phyloP scores from a whole-genome alignment of 2,888 invertebrate genomes.

The Brachycybe producta region DNA sequence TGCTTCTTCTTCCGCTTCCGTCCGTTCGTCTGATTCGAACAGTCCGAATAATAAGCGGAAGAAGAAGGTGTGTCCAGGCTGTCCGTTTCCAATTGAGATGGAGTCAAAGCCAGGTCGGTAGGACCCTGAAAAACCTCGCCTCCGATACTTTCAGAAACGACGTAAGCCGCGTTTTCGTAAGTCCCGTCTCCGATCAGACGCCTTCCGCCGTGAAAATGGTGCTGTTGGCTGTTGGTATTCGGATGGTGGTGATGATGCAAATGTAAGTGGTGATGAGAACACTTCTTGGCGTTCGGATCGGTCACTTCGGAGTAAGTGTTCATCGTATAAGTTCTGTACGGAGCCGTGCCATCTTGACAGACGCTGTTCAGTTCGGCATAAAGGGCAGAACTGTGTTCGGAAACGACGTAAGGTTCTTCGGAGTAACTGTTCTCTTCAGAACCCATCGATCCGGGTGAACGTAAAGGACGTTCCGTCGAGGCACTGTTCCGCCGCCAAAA shows the following conservation, averaged over 20 bases:
- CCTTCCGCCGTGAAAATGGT: slow-evolving; percentile 3
- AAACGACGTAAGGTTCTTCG: slow-evolving; percentile 23
- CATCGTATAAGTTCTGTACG: slow-evolving; percentile 18
- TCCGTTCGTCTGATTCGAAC: slow-evolving; percentile 20
- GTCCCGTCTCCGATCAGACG: slow-evolving; percentile 17
- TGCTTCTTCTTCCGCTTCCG: slow-evolving; percentile 12
- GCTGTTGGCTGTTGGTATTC: background rate
- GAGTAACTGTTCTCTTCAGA: slow-evolving; percentile 23
- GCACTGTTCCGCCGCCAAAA: slow-evolving; percentile 21
- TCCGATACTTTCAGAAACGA: slow-evolving; percentile 19
- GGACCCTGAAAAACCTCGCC: slow-evolving; percentile 19
- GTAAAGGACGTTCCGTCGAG: slow-evolving; percentile 21
- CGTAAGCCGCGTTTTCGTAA: slow-evolving; percentile 23
- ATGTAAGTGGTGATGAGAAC: slow-evolving; percentile 1
- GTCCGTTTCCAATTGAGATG: slow-evolving; percentile 10
- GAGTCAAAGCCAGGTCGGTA: background rate
- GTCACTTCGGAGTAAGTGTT: slow-evolving; percentile 23
- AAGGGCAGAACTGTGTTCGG: slow-evolving; percentile 22
- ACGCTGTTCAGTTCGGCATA: slow-evolving; percentile 23
- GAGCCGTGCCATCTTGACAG: slow-evolving; percentile 14
- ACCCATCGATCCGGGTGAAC: slow-evolving; percentile 20
- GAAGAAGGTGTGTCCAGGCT: slow-evolving; percentile 21
- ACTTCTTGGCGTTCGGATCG: slow-evolving; percentile 17
- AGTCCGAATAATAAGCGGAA: slow-evolving; percentile 23
- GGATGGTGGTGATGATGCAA: no score